Conservation (phyloP, 2,113 vertebrate species). For the Hylia prasina region DNA sequence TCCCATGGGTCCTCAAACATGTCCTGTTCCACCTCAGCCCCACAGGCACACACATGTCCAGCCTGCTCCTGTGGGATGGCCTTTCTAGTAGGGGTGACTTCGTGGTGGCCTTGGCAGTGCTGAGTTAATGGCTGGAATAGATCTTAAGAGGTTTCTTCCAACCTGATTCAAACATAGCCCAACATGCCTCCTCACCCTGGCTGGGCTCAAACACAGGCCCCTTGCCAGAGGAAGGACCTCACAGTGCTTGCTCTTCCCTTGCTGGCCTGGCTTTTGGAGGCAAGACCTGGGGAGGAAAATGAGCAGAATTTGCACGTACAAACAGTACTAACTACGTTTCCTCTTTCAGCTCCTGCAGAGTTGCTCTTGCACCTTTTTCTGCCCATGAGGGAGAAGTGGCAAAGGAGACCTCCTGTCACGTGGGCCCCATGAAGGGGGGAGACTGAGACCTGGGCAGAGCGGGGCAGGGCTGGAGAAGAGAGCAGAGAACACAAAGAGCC, state of each 20-base stretch:
- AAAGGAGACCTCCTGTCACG: fast-evolving
- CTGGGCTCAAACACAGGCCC: neutral
- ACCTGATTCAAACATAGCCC: neutral
- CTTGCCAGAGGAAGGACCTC: neutral
- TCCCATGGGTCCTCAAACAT: neutral
- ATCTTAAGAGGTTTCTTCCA: neutral
- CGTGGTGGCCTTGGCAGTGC: neutral
- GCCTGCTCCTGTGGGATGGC: neutral
- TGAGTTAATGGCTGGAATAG: fast-evolving
- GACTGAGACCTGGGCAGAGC: neutral
- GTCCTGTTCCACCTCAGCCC: neutral
- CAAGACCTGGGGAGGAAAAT: neutral
- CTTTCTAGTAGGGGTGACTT: neutral
- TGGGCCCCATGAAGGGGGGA: neutral
- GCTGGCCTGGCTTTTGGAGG: neutral
- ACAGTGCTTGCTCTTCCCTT: neutral
- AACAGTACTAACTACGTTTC: neutral
- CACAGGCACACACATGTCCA: fast-evolving
- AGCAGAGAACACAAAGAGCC: neutral
- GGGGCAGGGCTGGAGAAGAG: neutral
- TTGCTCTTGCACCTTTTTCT: neutral
- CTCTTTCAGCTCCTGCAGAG: neutral
- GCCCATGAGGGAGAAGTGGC: neutral
- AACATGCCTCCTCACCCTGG: fast-evolving
- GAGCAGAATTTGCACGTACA: neutral